Percentiles rank a stretch among this genome's conserved stretches.
Conservation (phyloP, 2,797 vertebrate genomes). For the Graptemys geographica region DNA sequence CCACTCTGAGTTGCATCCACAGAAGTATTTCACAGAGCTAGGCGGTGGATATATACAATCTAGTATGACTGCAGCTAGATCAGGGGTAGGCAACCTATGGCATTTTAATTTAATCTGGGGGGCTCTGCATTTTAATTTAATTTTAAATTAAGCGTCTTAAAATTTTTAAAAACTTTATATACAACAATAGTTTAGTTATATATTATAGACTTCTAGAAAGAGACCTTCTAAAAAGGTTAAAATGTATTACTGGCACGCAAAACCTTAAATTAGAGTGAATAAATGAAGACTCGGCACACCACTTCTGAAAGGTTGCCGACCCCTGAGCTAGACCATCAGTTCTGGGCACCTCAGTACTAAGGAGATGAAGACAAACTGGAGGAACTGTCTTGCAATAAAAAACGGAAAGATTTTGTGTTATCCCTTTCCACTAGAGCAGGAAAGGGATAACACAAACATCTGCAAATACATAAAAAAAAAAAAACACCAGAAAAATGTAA, state of each 20-base stretch:
- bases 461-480: not conserved
- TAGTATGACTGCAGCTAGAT: not conserved
- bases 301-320: too few relatives aligned
- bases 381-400: not conserved
- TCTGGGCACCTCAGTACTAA: not conserved
- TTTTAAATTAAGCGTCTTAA: too few relatives aligned
- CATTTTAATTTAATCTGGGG: too few relatives aligned
- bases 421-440: not conserved
- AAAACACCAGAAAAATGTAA: not conserved
- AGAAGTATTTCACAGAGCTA: not conserved
- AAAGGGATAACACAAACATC: not conserved
- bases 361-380: not conserved
- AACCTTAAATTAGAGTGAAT: too few relatives aligned
- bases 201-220: too few relatives aligned
- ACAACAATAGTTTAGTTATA: too few relatives aligned
- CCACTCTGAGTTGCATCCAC: not conserved
- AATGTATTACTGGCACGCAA: too few relatives aligned
- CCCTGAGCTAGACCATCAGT: not conserved
- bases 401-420: not conserved
- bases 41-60: not conserved
- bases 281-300: too few relatives aligned
- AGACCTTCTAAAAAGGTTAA: too few relatives aligned
- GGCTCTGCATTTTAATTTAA: too few relatives aligned
- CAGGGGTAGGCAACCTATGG: too few relatives aligned
- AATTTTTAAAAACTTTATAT: too few relatives aligned